Conservation (phyloP, 2,888 invertebrate species). For the Phanerotoma sp. region DNA sequence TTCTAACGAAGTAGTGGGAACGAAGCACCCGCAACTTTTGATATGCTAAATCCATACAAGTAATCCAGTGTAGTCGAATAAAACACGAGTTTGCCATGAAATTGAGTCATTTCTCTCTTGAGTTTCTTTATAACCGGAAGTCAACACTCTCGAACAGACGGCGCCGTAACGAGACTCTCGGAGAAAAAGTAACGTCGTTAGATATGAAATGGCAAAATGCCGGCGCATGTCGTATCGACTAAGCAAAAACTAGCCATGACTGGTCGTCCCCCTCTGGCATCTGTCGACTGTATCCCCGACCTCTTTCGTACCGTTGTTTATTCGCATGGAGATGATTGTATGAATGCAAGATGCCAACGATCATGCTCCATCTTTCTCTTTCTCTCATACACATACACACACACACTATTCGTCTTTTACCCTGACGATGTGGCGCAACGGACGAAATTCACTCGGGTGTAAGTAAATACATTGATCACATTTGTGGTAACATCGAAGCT, state of each 20-base stretch:
- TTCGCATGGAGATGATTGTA: conserved; percentile 5
- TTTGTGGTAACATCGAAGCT: neutral
- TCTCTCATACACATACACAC: no score
- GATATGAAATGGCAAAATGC: conserved; percentile 23
- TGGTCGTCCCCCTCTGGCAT: conserved; percentile 18
- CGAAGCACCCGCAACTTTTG: no score
- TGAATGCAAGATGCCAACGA: neutral
- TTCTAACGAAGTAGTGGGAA: no score
- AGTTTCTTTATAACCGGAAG: conserved; percentile 21
- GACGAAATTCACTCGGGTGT: no score
- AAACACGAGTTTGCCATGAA: conserved; percentile 3
- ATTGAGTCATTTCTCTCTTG: conserved; percentile 19
- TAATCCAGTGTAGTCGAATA: neutral
- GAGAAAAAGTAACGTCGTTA: conserved; percentile 19
- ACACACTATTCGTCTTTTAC: no score
- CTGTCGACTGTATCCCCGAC: conserved; percentile 8
- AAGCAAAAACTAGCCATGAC: conserved; percentile 41
- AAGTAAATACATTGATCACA: neutral
- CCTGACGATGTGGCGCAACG: neutral
- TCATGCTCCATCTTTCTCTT: no score
- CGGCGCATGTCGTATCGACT: conserved; percentile 36
- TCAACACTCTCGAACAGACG: conserved; percentile 17
- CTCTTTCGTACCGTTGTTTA: conserved; percentile 10
- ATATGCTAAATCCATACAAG: no score
- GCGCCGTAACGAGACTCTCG: conserved; percentile 14